Conservation (phyloP, 2,888 invertebrate species). For the Athrips mouffetella region DNA sequence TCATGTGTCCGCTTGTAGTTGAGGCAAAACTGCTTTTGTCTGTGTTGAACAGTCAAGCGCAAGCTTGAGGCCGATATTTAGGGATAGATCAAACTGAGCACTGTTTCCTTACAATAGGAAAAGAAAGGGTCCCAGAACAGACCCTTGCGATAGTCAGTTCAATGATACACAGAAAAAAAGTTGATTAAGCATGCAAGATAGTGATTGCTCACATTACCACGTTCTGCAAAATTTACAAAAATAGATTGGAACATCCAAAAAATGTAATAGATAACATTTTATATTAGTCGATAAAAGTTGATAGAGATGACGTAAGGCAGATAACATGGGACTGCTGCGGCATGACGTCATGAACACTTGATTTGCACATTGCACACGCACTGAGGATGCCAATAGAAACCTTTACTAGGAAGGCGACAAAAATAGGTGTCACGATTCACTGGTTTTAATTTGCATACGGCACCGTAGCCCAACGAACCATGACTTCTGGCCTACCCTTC, state of each 20-base stretch:
- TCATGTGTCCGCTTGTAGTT: conserved; percentile 69
- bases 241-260: not conserved
- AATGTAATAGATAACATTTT: conserved; percentile 3
- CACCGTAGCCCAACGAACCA: not conserved
- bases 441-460: not conserved
- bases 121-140: conserved; percentile 13
- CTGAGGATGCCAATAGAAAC: conserved; percentile 2
- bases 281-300: conserved; percentile 29
- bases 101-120: not conserved
- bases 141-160: conserved; percentile 5
- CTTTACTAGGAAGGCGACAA: conserved; percentile 4
- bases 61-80: conserved; percentile 39
- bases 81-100: conserved; percentile 22
- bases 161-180: not conserved
- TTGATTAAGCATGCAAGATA: conserved; percentile 8
- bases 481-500: not conserved
- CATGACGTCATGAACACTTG: conserved; percentile 32
- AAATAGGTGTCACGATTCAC: not conserved
- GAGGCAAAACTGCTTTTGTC: conserved; percentile 64
- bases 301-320: conserved; percentile 34
- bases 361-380: conserved; percentile 17
- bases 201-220: not conserved
- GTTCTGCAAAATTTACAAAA: not conserved
- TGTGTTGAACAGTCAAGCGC: conserved; percentile 53
- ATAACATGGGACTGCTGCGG: conserved; percentile 29